Evolutionary conservation across 2,797 vertebrate genomes (phyloP).

Genomic region (Trachurus trachurus): DNA sequence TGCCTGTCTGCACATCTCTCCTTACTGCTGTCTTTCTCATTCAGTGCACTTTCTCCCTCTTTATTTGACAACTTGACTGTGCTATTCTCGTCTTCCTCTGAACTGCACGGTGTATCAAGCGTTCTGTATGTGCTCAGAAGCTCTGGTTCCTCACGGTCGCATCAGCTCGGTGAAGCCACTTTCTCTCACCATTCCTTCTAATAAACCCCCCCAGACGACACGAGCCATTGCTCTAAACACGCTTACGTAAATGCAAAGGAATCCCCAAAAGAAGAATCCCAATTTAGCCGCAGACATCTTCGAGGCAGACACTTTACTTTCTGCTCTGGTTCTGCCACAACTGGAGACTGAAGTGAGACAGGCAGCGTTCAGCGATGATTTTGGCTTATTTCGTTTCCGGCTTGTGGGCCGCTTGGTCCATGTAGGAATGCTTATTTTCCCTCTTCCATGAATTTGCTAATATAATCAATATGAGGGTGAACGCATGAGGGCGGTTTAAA

Average conservation of each 20-base stretch:
- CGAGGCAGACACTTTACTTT: constrained; percentile 30
- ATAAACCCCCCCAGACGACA: constrained; percentile 55
- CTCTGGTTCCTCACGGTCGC: constrained; percentile 17
- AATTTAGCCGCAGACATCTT: constrained; percentile 55
- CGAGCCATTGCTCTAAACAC: constrained; percentile 47
- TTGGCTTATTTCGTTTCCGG: constrained; percentile 47
- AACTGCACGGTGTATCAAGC: constrained; percentile 23
- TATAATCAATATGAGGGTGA: constrained; percentile 47
- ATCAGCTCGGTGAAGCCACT: constrained; percentile 45
- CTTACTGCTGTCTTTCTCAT: constrained; percentile 36
- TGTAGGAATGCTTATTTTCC: constrained; percentile 63
- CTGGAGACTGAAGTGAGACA: constrained; percentile 33
- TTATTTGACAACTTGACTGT: constrained; percentile 43
- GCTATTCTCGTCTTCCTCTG: constrained; percentile 63
- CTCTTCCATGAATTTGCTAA: constrained; percentile 45
- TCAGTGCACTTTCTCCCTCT: constrained; percentile 11
- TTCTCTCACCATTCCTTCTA: constrained; percentile 43
- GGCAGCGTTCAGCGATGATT: constrained; percentile 34
- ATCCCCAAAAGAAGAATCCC: constrained; percentile 63
- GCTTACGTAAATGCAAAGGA: constrained; percentile 59
- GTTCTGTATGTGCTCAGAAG: constrained; percentile 19
- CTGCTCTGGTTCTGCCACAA: constrained; percentile 32
- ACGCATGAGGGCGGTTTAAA: constrained; percentile 27
- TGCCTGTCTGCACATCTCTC: constrained; percentile 48
- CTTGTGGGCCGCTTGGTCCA: constrained; percentile 43